A percentile compares a stretch with the other conserved stretches of the same genome.
Evolutionary conservation across 2,888 invertebrate species (phyloP).

Genomic region (Anthophora plumipes): DNA sequence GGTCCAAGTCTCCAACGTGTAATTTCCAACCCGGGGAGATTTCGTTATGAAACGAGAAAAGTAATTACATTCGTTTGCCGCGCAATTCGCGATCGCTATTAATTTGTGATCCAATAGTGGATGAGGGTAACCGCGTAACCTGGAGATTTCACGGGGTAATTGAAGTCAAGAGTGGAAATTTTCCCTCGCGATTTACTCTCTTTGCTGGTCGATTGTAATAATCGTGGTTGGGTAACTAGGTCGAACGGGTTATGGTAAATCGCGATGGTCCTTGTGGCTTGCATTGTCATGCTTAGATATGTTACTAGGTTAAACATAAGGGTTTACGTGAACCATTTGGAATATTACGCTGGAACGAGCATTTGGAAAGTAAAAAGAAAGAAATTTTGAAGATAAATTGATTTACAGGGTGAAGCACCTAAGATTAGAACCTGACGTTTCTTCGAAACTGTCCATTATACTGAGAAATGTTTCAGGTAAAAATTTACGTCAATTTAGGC

Average conservation of each 20-base stretch:
- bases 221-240: neutral
- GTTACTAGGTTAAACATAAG: too few relatives aligned
- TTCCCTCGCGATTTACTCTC: neutral
- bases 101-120: slow-evolving; percentile 25
- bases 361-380: too few relatives aligned
- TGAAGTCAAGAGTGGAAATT: neutral
- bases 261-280: neutral
- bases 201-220: neutral
- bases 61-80: slow-evolving; percentile 39
- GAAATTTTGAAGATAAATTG: too few relatives aligned
- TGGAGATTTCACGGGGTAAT: slow-evolving; percentile 1
- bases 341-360: too few relatives aligned
- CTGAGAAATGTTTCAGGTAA: too few relatives aligned
- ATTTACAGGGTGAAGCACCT: too few relatives aligned
- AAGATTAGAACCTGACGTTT: too few relatives aligned
- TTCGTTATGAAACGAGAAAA: slow-evolving; percentile 31
- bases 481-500: too few relatives aligned
- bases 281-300: neutral
- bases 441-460: too few relatives aligned
- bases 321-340: too few relatives aligned
- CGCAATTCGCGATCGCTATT: slow-evolving; percentile 26
- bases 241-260: neutral
- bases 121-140: neutral
- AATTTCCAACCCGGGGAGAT: slow-evolving; percentile 4
- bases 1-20: neutral